Base-by-base conservation (phyloP, 1,140 invertebrate genomes). In the Capitella teleta region DNA sequence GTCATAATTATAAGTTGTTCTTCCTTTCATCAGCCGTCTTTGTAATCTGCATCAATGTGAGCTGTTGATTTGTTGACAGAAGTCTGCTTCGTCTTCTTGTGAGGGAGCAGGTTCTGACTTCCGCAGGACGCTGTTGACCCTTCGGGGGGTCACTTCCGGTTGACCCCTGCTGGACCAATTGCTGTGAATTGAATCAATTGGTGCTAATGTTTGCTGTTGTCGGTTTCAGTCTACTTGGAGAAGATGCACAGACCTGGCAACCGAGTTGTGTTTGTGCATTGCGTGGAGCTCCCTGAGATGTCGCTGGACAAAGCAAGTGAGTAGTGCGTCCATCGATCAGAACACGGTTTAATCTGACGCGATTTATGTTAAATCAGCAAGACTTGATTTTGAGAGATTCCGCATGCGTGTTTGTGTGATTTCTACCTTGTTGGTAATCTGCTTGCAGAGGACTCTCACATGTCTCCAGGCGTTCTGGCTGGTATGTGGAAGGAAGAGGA, bases 231-330 rank as follows among this genome's bases (percentile, higher is more conserved):
- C 34, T 53, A 53, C 38, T 16, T 53, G 21, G 28, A 53, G 28
- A 43, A 30, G 28, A 40, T 49, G 23, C 52, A 53, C 34, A 25
- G 47, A 18, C 37, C 46, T 10, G 52, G 52, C 18, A 53, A 53
- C 38, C 45, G 46, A 30, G 41, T 53, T 3, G 46, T 53, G n/a
- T 44, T 53, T 21, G 47, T 53, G 16, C 52, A 53, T 18, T 53
- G 52, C 40, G 44, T 53, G 18, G 55, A 57, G 30, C 47, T 53
- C 5, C 52, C 52, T 25, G 45, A 53, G 19, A 36, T 53, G 32
- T 32, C 25, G 8, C 26, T 42, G 14, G 23, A 49, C 21, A 32
- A 32, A 50, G 52, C 45, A 43, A 21, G 52, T 44, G 34, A 21
- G 46, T 32, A 3, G 8, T 6, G 8, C 25, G 6, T n/a, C 5